These are phyloP conservation scores for Rhinoraja longicauda DNA, from an alignment of 2,797 vertebrate genomes.

Conservation along the genomic window DNA sequence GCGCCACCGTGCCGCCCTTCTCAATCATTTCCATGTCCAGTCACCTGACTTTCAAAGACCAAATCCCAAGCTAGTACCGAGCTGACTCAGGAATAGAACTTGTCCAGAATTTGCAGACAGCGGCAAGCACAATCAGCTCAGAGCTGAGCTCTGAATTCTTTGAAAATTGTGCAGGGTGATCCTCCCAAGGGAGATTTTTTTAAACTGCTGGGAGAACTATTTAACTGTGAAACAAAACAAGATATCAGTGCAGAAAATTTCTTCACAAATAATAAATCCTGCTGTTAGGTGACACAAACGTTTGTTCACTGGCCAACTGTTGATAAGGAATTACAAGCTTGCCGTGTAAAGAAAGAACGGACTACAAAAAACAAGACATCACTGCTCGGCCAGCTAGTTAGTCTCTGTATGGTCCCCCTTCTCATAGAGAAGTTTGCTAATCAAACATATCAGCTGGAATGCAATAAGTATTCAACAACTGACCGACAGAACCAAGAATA, in stretches of 20 bases:
- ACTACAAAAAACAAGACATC: not conserved
- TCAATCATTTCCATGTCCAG: too few species aligned
- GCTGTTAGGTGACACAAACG: not conserved
- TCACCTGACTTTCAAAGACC: too few species aligned
- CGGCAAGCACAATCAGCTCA: too few species aligned
- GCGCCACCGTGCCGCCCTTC: too few species aligned
- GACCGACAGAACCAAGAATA: not conserved
- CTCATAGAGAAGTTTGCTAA: not conserved
- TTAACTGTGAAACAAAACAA: too few species aligned
- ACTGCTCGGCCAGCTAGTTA: not conserved
- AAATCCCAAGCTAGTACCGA: too few species aligned
- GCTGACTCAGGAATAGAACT: too few species aligned
- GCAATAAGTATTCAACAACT: not conserved
- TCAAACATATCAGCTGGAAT: not conserved
- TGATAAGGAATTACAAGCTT: not conserved
- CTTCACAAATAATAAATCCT: not conserved
- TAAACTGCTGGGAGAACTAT: too few species aligned
- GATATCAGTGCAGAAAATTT: not conserved
- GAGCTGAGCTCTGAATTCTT: too few species aligned
- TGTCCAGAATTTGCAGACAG: too few species aligned
- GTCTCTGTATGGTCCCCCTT: not conserved
- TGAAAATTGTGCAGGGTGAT: too few species aligned
- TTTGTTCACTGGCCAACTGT: not conserved
- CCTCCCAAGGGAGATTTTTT: too few species aligned
- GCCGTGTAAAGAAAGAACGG: not conserved